Evolutionary conservation across 2,888 invertebrate genomes (phyloP), one percentile per base, ranked within the genome.

Genomic region (Camponotus fellah): DNA sequence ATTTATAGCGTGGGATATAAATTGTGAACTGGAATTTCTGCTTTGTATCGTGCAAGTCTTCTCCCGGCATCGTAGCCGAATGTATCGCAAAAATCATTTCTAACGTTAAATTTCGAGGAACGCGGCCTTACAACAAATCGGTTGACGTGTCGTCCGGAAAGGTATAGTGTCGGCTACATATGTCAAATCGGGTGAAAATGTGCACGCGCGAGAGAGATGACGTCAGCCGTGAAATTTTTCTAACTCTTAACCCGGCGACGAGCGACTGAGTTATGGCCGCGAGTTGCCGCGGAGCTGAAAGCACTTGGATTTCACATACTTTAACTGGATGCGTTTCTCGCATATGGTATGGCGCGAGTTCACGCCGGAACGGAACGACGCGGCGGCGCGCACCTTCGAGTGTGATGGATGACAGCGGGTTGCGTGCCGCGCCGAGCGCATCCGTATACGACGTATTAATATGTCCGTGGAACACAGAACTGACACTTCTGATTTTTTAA

Each of bases 251-350:
- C 65, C 21, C 21, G 65, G 26, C 37, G 76, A 81, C 83, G 81
- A 74, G 64, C 62, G 80, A 58, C 74, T 89, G 88, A 91, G 81
- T 89, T 89, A 89, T 86, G 84, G 82, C 75, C 83, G 83, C 62
- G 76, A 82, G 82, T 86, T 87, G 81, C 81, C 58, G 72, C 64
- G 53, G 74, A 83, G 84, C 86, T 88, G 88, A 88, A 88, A 88
- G 86, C 87, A 91, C 87, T 91, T 86, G 87, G 87, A 88, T 89
- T 88, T 88, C 88, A 83, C 88, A 77, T 86, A 85, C 84, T 85
- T 87, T 87, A 88, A 87, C 82, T 85, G 88, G 74, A 84, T 74
- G 86, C 77, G 76, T 82, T 81, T 74, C 85, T 74, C 62, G 14
- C 56, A 21, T 34, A 46, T 10, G 37, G 17, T 85, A 62, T 49